These are phyloP conservation scores for Fregata magnificens DNA, from an alignment of 2,113 vertebrate genomes.

Conservation along the genomic window DNA sequence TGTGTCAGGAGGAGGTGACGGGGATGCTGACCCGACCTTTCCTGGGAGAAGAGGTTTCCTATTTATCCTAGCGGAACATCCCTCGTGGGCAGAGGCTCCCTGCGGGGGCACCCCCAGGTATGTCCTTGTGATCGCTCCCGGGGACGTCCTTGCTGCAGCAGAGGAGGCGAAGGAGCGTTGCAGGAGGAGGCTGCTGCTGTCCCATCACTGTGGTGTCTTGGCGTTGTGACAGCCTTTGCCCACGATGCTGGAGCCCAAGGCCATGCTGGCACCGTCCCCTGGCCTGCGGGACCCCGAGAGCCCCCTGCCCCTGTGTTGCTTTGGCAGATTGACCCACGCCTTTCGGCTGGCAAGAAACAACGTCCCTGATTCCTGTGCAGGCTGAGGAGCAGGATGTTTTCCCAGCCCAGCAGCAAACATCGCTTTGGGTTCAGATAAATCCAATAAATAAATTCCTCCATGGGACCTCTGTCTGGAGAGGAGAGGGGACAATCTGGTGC, in stretches of 20 bases:
- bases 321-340: background rate
- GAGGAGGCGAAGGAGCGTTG: background rate
- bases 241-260: background rate
- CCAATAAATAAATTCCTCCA: background rate
- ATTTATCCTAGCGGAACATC: background rate
- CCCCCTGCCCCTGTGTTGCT: background rate
- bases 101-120: fast-evolving
- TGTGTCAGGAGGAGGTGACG: background rate
- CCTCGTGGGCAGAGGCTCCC: background rate
- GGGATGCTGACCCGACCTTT: fast-evolving
- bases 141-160: background rate
- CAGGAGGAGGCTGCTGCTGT: background rate
- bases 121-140: background rate
- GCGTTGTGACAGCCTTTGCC: background rate
- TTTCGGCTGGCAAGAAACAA: background rate
- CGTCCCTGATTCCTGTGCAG: background rate
- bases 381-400: background rate
- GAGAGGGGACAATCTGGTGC: background rate
- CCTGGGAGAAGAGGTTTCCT: background rate
- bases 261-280: background rate
- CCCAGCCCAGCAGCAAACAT: background rate
- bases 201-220: fast-evolving
- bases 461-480: background rate
- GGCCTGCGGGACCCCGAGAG: fast-evolving
- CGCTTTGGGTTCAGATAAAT: background rate